Evolutionary conservation across 1,140 invertebrate species (phyloP).

Genomic region (Pseudobourletiella spinata): DNA sequence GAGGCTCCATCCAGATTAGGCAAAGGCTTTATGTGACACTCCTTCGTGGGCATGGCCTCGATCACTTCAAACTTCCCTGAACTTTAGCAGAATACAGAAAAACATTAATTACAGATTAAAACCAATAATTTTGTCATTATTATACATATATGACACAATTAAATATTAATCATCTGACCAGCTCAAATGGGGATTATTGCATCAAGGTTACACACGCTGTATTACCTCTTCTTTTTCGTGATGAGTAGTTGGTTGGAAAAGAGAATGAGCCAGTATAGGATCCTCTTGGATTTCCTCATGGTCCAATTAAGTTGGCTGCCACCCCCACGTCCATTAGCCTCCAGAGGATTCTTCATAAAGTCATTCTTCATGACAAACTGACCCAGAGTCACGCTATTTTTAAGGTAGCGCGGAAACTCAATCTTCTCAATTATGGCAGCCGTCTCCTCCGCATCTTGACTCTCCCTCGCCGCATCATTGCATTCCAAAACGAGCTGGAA

Average conservation of each 20-base stretch:
- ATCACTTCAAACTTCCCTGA: slow-evolving; percentile 31
- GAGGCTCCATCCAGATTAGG: slow-evolving; percentile 32
- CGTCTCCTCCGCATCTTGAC: slow-evolving; percentile 35
- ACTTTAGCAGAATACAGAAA: slow-evolving; percentile 23
- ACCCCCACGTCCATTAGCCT: slow-evolving; percentile 2
- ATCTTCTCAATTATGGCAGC: slow-evolving; percentile 30
- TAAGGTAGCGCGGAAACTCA: slow-evolving; percentile 19
- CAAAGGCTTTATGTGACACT: slow-evolving; percentile 28
- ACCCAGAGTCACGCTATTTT: slow-evolving; percentile 10
- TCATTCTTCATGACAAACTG: slow-evolving; percentile 34
- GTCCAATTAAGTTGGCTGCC: slow-evolving; percentile 33
- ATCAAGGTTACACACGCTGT: too few species aligned
- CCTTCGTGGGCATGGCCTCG: slow-evolving; percentile 16
- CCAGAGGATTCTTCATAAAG: slow-evolving; percentile 35
- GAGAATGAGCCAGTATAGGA: slow-evolving; percentile 31
- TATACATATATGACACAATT: too few species aligned
- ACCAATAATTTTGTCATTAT: too few species aligned
- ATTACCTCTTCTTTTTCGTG: slow-evolving; percentile 33
- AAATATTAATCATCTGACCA: too few species aligned
- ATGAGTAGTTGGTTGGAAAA: slow-evolving; percentile 33
- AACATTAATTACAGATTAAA: too few species aligned
- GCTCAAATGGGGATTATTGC: too few species aligned
- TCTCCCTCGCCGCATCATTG: slow-evolving; percentile 35
- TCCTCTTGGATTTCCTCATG: slow-evolving; percentile 28
- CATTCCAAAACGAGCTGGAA: slow-evolving; percentile 33